Evolutionary conservation across 2,888 invertebrate species (phyloP).

Genomic region (Plagodis dolabraria): DNA sequence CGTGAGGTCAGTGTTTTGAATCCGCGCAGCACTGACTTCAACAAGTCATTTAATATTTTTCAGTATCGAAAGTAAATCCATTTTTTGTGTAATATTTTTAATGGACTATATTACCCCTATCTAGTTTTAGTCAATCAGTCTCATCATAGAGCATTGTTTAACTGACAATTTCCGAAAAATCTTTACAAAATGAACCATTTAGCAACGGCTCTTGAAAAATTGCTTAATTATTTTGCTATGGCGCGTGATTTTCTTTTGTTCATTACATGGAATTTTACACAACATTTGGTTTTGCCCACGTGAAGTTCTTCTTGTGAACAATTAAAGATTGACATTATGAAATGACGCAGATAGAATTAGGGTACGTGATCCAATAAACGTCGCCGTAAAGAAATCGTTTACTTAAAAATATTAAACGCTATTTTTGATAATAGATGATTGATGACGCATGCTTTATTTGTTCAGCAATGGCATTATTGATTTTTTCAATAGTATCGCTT

Average conservation of each 20-base stretch:
- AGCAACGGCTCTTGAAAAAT: constrained; percentile 10
- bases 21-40: no score
- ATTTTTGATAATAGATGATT: not conserved
- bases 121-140: no score
- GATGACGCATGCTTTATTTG: no score
- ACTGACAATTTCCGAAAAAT: constrained; percentile 13
- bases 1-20: no score
- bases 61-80: no score
- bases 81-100: no score
- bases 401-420: not conserved
- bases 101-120: no score
- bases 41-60: no score
- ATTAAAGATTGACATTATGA: constrained; percentile 4
- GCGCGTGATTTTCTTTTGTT: constrained; percentile 20
- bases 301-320: constrained; percentile 10
- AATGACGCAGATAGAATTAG: constrained; percentile 6
- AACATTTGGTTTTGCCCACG: not conserved
- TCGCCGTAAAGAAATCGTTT: not conserved
- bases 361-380: no score
- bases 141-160: not conserved
- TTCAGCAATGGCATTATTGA: no score
- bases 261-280: constrained; percentile 24
- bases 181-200: constrained; percentile 13
- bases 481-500: no score
- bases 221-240: not conserved